Base-by-base conservation (phyloP, 2,888 invertebrate genomes). In the Caenorhabditis imperialis region DNA sequence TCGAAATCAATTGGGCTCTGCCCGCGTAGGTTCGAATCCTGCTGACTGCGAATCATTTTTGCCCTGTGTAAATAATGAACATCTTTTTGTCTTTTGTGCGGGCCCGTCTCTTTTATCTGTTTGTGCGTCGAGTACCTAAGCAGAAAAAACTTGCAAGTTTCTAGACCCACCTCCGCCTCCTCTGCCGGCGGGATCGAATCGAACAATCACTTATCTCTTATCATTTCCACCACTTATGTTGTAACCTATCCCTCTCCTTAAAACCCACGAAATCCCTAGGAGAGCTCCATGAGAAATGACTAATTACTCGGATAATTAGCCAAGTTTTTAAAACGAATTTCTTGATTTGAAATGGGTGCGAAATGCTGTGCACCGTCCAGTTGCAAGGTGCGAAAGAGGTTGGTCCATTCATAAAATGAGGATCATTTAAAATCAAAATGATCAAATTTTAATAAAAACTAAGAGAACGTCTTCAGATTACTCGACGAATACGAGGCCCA, bases 11-110 rank as follows among this genome's bases (percentile, higher is more conserved):
- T 81, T 82, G 82, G 82, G 82, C 81, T 81, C 73, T 82, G 82
- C 83, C 83, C 82, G 82, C 83, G 82, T 82, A 82, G 83, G 83
- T 83, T 83, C 83, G 83, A 83, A 81, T 82, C 83, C 83, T 82
- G 81, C 82, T 77, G 76, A 77, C 81, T 83, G 81, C 83, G 83
- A 79, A 81, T 54, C 54, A 14, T 33, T 45, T 62, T 54, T 62
- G 27, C n/a, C 2, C 23, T 10, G n/a, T n/a, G n/a, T n/a, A 30
- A 30, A 30, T 7, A 30, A 7, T 30, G 6, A 30, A 30, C 30
- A 6, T 30, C 10, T 30, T 30, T 30, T 30, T 30, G 10, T 7
- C 30, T 10, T 30, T 30, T 30, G 30, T 30, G 7, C 10, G 30
- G 7, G 30, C 10, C 30, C 10, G 10, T 30, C 30, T 7, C 30